phyloP scores from a whole-genome alignment of 2,888 invertebrate genomes.

The Agrochola lychnidis region DNA sequence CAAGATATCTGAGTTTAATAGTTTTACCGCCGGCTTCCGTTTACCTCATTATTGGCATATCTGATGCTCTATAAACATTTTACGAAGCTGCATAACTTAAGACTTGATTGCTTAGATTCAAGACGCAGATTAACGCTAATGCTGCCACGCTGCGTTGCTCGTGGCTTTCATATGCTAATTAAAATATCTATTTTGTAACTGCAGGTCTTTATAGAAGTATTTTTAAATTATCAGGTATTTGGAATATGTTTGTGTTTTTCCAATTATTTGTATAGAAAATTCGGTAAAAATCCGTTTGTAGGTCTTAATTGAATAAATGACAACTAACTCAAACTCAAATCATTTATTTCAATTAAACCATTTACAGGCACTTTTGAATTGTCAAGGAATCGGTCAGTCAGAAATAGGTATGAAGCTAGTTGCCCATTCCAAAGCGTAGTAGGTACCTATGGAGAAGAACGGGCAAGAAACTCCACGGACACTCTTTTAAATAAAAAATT shows the following conservation, averaged over 20 bases:
- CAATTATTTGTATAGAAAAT: background rate
- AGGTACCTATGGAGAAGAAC: no score
- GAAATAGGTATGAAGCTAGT: no score
- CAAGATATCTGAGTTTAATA: constrained; percentile 51
- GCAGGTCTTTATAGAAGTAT: constrained; percentile 22
- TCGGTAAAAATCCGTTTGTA: background rate
- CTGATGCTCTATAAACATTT: constrained; percentile 65
- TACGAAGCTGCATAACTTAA: constrained; percentile 62
- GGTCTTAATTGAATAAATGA: background rate
- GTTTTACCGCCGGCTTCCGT: constrained; percentile 59
- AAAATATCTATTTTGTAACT: constrained; percentile 61
- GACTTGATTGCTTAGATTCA: constrained; percentile 61
- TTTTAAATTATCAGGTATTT: constrained; percentile 33
- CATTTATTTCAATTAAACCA: no score
- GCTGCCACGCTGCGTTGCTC: constrained; percentile 43
- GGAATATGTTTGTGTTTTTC: background rate
- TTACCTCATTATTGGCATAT: constrained; percentile 62
- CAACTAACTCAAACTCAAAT: no score
- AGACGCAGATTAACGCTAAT: constrained; percentile 60
- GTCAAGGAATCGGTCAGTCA: no score
- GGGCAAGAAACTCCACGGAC: no score
- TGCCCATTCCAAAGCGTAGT: no score
- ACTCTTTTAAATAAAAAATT: no score
- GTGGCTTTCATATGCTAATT: constrained; percentile 62
- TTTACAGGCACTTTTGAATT: no score